phyloP scores from a whole-genome alignment of 2,797 vertebrate genomes.

The Onychomys leucogaster region DNA sequence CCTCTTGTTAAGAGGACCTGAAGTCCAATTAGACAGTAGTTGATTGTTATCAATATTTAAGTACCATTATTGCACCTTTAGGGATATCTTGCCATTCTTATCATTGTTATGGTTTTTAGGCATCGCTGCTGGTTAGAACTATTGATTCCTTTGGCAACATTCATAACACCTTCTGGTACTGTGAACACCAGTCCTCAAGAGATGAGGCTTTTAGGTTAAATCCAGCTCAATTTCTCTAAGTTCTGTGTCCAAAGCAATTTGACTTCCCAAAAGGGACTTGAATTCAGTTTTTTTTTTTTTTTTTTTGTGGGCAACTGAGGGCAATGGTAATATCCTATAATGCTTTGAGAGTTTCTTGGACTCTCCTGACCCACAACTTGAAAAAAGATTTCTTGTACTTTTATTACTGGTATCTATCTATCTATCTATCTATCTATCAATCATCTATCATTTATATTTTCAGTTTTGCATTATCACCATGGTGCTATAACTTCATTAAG shows the following conservation, averaged over 20 bases:
- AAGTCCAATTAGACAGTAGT: not conserved
- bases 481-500: no score
- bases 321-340: not conserved
- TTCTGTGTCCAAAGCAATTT: not conserved
- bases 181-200: no score
- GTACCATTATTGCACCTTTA: not conserved
- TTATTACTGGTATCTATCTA: not conserved
- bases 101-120: no score
- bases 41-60: not conserved
- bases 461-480: no score
- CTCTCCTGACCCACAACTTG: not conserved
- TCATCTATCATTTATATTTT: no score
- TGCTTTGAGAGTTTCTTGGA: not conserved
- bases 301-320: not conserved
- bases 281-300: not conserved
- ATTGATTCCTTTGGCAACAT: not conserved
- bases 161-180: not conserved
- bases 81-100: no score
- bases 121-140: not conserved
- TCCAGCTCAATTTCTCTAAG: not conserved
- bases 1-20: not conserved
- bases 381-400: not conserved
- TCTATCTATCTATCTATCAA: no score
- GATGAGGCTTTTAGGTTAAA: not conserved
- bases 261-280: not conserved